phyloP scores from a whole-genome alignment of 2,797 vertebrate genomes.

The Pangasius mekongensis region DNA sequence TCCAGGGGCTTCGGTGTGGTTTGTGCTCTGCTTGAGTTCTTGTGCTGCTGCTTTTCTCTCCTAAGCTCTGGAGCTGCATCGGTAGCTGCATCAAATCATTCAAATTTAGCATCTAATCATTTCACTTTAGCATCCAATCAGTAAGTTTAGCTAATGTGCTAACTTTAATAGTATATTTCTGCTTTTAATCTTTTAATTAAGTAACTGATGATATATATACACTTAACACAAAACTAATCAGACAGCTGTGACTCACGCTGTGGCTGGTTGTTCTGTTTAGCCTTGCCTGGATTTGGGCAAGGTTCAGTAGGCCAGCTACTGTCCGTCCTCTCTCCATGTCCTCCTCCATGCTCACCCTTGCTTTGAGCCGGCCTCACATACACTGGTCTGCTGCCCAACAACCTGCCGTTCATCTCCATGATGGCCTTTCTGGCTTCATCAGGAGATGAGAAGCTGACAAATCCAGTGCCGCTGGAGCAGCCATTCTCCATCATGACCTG shows the following conservation, averaged over 20 bases:
- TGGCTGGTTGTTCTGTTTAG: too few species aligned
- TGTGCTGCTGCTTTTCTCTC: too few species aligned
- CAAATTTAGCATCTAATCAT: too few species aligned
- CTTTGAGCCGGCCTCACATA: background rate
- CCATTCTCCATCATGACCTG: conserved; percentile 2
- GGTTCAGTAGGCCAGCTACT: background rate
- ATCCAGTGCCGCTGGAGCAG: background rate
- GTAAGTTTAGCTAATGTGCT: too few species aligned
- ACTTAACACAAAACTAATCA: background rate
- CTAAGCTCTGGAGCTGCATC: too few species aligned
- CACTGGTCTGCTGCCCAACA: background rate
- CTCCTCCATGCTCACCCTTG: background rate
- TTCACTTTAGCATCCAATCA: too few species aligned
- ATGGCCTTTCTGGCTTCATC: background rate
- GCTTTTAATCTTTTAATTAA: too few species aligned
- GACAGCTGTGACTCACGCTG: background rate
- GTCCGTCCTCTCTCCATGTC: background rate
- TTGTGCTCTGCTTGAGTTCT: too few species aligned
- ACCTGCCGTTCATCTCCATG: background rate
- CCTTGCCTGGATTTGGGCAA: background rate
- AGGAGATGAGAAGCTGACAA: background rate
- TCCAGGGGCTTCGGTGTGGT: too few species aligned
- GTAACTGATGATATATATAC: too few species aligned
- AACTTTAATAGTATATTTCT: too few species aligned
- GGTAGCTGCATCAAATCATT: too few species aligned